Base-by-base conservation (phyloP, 2,797 vertebrate genomes). In the Gymnocypris eckloni region DNA sequence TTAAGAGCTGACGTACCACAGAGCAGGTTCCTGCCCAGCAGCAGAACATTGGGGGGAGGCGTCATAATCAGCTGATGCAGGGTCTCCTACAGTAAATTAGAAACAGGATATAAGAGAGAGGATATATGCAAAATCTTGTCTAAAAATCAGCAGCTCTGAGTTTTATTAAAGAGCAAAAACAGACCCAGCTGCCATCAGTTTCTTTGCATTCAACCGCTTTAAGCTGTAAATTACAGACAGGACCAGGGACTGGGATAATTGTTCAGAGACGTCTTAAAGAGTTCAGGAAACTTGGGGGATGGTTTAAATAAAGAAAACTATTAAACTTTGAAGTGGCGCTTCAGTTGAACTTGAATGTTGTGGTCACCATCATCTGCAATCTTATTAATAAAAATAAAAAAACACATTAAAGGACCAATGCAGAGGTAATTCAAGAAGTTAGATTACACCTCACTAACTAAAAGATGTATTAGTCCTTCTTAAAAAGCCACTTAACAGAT, bases 11-110 rank as follows among this genome's bases (percentile, higher is more conserved):
- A 94, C 95, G 89, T 96, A 99, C 98, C 98, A 93, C 96, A 97
- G 92, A 96, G 96, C 13, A 97, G 97, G 90, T 95, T 96, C 95
- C 95, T 97, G 90, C 96, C 95, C 92, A 99, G 96, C 92, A 96
- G 94, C 92, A 96, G 90, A 90, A 98, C 95, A 86, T 98, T 98
- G 92, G 98, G 97, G 94, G 98, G 92, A 88, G 97, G 95, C 95
- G 96, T 97, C 96, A 98, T 94, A 90, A 99, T 96, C 92, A 99
- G 90, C 86, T 98, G 97, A 90, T 97, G 97, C 92, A 99, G 95
- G 92, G 94, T 95, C 91, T 98, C 97, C 98, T 98, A 82, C 50
- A 79, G 43, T 67, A 84, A 39, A 61, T 50, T 7, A 79, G 10
- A 70, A 81, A 85, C 59, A 83, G 87, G 67, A 89, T 52, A 67